Evolutionary conservation across 1,140 invertebrate species (phyloP).

Genomic region (Dreissena rostriformis): DNA sequence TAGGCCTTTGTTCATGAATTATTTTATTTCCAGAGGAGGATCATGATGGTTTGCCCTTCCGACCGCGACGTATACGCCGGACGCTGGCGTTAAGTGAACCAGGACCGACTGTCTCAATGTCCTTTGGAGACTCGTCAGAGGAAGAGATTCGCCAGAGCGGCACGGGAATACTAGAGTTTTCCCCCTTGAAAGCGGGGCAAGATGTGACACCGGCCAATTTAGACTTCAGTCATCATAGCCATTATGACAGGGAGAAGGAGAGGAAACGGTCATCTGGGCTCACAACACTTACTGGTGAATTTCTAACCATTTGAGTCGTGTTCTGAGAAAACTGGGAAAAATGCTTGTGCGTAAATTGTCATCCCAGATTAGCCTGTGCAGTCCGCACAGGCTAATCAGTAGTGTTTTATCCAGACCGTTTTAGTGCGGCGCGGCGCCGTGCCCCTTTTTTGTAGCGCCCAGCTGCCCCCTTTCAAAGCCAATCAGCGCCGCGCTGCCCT

Average conservation of each 20-base stretch:
- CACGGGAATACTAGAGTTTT: conserved; percentile 88
- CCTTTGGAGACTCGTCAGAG: conserved; percentile 73
- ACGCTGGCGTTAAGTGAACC: conserved; percentile 52
- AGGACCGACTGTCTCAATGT: conserved; percentile 67
- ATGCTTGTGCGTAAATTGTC: no score
- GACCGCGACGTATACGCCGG: conserved; percentile 54
- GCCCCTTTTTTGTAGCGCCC: no score
- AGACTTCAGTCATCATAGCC: conserved; percentile 84
- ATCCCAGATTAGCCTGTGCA: no score
- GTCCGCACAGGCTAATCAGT: no score
- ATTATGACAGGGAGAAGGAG: conserved; percentile 56
- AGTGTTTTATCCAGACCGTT: no score
- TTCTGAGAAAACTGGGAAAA: no score
- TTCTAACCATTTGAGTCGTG: no score
- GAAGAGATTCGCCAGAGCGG: conserved; percentile 80
- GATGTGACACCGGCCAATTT: conserved; percentile 90
- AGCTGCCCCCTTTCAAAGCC: no score
- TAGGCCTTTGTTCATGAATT: background rate
- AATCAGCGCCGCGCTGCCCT: no score
- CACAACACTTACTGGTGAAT: conserved; percentile 80
- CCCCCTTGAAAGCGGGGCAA: conserved; percentile 92
- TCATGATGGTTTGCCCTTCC: conserved; percentile 59
- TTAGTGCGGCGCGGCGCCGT: no score
- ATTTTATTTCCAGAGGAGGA: conserved; percentile 36
- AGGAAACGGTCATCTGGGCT: conserved; percentile 81